Conservation (phyloP, 2,797 vertebrate genomes). For the Xyrichtys novacula region DNA sequence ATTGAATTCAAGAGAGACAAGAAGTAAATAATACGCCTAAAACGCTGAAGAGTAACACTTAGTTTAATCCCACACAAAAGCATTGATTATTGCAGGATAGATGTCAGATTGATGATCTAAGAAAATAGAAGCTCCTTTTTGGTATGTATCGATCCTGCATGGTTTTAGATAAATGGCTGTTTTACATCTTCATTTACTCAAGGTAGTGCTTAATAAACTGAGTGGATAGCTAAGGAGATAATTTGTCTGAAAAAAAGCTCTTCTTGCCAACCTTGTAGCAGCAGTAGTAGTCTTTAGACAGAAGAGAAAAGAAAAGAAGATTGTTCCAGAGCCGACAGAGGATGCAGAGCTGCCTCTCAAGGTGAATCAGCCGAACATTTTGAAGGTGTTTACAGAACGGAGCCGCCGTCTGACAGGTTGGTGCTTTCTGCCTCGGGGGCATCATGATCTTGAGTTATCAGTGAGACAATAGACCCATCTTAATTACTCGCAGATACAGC, state of each 20-base stretch:
- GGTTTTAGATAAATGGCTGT: conserved; percentile 1
- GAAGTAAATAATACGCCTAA: neutral
- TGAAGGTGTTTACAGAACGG: conserved; percentile 60
- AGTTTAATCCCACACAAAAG: neutral
- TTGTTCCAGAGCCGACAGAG: conserved; percentile 19
- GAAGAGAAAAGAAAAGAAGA: conserved; percentile 13
- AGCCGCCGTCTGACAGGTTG: conserved; percentile 69
- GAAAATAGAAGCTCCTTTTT: neutral
- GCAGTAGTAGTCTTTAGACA: neutral
- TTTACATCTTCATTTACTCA: conserved; percentile 14
- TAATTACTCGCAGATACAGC: conserved; percentile 83
- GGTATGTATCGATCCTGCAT: neutral
- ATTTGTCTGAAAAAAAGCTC: conserved; percentile 22
- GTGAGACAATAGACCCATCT: conserved; percentile 81
- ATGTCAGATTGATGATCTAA: conserved; percentile 1
- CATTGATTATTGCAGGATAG: neutral
- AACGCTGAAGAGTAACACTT: neutral
- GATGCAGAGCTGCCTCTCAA: conserved; percentile 50
- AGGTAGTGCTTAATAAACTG: conserved; percentile 15
- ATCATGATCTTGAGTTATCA: conserved; percentile 75
- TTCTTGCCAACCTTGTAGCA: neutral
- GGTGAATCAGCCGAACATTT: conserved; percentile 57
- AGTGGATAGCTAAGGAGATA: conserved; percentile 16
- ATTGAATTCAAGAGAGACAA: neutral
- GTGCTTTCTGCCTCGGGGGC: conserved; percentile 58